Evolutionary conservation across 1,140 invertebrate species (phyloP), one percentile per base, ranked within the genome.

Genomic region (Hirudo medicinalis): DNA sequence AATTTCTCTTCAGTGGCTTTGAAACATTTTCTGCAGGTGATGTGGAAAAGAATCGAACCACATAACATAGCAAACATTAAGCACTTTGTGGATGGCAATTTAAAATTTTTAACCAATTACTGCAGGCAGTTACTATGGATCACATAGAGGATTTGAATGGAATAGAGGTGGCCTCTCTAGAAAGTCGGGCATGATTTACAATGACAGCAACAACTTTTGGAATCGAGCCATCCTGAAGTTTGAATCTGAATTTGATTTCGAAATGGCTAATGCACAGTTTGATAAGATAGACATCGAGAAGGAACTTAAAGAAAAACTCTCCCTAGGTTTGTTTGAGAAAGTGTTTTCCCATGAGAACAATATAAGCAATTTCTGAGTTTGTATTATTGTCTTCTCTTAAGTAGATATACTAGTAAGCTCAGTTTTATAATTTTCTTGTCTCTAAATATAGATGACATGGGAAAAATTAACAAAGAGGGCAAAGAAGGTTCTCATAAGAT

Each of bases 191-290:
- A 49, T 49, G 43, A 17, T 17, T 49, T 49, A 49, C 43, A 49
- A 49, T 49, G 43, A 22, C 57, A 72, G 54, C 75, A 73, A 74
- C 72, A 74, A 71, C 70, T 15, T 49, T 63, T 2, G 54, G 67
- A 55, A 74, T 36, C 88, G 88, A 25, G 19, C 4, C n/a, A 8
- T 36, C 6, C 85, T 94, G 54, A 95, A 94, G 78, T 97, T 97
- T 82, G 92, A 97, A 72, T 89, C 88, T 70, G 94, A 97, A 76
- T 98, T 92, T 81, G 94, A 99, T 83, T 98, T 99, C 83, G 95
- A 98, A 80, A 89, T 92, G 80, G 92, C 94, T 11, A 97, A 98
- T 83, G 92, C 90, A 43, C 88, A 96, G 80, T 97, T 97, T 83
- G 90, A 79, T 70, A 81, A 81, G 74, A 80, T 81, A 67, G 76